Percentiles rank a stretch among this genome's conserved stretches.
Conservation (phyloP, 2,888 invertebrate genomes). For the Tipula unca region DNA sequence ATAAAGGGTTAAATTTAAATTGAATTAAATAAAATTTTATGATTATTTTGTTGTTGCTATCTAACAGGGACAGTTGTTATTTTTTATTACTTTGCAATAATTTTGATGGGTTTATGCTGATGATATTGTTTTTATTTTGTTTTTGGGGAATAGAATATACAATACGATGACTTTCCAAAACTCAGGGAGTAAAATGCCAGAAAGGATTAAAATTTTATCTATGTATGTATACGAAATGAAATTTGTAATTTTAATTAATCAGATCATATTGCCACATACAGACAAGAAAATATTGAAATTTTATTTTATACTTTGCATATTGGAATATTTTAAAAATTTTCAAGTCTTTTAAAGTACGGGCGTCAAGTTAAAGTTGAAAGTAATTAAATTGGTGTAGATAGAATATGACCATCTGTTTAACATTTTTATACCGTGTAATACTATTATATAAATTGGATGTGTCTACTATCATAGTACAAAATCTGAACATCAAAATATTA, state of each 20-base stretch:
- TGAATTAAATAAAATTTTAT: constrained; percentile 2
- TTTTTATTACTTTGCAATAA: constrained; percentile 8
- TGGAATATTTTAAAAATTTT: background rate
- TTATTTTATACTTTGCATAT: background rate
- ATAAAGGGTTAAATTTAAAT: background rate
- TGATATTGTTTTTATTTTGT: background rate
- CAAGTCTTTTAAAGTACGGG: background rate
- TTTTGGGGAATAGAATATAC: background rate
- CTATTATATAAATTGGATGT: background rate
- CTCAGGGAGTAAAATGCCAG: background rate
- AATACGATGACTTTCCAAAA: background rate
- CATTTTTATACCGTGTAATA: background rate
- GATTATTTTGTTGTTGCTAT: background rate
- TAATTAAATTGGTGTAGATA: background rate
- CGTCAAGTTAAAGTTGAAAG: background rate
- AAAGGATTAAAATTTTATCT: background rate
- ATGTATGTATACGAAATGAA: background rate
- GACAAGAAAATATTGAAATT: background rate
- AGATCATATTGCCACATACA: background rate
- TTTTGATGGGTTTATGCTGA: background rate
- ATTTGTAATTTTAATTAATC: background rate
- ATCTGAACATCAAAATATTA: background rate
- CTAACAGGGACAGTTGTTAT: background rate
- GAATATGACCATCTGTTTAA: background rate
- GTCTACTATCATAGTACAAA: background rate